Conservation (phyloP, 1,140 invertebrate genomes). For the Hypsibius dujardini region DNA sequence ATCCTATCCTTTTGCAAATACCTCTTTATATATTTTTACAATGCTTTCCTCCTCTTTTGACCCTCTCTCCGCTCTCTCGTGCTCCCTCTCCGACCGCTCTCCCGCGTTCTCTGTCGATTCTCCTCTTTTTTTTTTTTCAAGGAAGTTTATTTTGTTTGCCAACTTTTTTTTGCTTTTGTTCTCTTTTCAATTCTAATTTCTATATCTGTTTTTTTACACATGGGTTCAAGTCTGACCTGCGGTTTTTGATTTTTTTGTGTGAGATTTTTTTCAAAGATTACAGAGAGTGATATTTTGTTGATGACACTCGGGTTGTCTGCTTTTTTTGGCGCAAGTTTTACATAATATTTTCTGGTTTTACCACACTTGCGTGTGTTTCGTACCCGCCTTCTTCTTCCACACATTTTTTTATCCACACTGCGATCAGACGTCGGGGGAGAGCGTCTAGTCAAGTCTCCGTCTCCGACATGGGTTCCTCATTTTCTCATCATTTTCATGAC, state of each 20-base stretch:
- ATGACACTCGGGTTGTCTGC: no score
- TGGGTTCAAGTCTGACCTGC: no score
- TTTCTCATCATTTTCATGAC: no score
- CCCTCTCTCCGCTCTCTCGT: no score
- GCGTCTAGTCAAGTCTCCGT: constrained; percentile 9
- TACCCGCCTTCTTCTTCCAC: neutral
- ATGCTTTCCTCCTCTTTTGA: no score
- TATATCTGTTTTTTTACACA: neutral
- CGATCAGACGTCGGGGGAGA: neutral
- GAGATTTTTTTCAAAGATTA: neutral
- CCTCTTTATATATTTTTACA: no score
- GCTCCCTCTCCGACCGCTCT: no score
- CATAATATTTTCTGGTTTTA: neutral
- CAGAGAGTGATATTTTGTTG: neutral
- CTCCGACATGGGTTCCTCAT: no score
- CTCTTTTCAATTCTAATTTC: no score
- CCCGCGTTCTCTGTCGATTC: no score
- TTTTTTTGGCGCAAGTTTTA: neutral
- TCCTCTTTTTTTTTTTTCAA: neutral
- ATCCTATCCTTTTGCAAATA: no score
- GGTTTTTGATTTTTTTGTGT: constrained; percentile 3
- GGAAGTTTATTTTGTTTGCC: constrained; percentile 1
- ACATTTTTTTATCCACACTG: neutral
- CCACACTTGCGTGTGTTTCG: neutral
- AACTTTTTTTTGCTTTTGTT: neutral